Percentiles rank a stretch among this genome's conserved stretches.
These are phyloP conservation scores for Protaetia brevitarsis DNA, from an alignment of 1,140 invertebrate species.

Conservation along the genomic window DNA sequence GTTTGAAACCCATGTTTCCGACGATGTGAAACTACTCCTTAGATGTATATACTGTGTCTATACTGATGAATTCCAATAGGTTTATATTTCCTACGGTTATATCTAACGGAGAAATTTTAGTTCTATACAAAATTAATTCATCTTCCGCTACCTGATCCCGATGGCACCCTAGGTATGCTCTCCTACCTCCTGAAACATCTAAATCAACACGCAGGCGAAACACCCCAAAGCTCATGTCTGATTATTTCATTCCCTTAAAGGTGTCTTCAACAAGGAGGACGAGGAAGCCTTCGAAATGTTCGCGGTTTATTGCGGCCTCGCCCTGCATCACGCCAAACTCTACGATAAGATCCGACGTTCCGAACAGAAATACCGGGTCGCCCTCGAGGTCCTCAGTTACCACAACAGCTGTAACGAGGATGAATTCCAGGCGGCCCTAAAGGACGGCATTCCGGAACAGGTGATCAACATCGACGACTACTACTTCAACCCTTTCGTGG, in stretches of 20 bases:
- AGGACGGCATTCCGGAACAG: constrained; percentile 45
- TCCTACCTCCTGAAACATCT: too few relatives aligned
- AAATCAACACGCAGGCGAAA: too few relatives aligned
- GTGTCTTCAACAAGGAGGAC: constrained; percentile 68
- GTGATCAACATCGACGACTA: constrained; percentile 57
- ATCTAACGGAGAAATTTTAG: too few relatives aligned
- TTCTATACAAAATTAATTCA: too few relatives aligned
- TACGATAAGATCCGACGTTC: constrained; percentile 81
- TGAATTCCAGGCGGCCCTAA: constrained; percentile 56
- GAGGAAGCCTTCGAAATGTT: constrained; percentile 82
- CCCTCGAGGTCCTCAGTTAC: constrained; percentile 75
- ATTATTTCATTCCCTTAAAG: not conserved
- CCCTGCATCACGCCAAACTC: constrained; percentile 78
- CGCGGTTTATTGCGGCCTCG: constrained; percentile 80
- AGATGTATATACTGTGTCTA: too few relatives aligned
- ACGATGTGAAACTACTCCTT: too few relatives aligned
- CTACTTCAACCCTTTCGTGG: constrained; percentile 67
- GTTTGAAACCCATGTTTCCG: too few relatives aligned
- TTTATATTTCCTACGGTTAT: too few relatives aligned
- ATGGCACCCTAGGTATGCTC: too few relatives aligned
- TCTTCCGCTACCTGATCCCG: too few relatives aligned
- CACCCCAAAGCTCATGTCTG: not conserved
- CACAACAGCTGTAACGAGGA: constrained; percentile 74
- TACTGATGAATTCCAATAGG: too few relatives aligned
- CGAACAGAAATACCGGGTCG: constrained; percentile 80